Evolutionary conservation across 2,888 invertebrate genomes (phyloP), one percentile per base, ranked within the genome.

Genomic region (Drosophila kambysellisi): DNA sequence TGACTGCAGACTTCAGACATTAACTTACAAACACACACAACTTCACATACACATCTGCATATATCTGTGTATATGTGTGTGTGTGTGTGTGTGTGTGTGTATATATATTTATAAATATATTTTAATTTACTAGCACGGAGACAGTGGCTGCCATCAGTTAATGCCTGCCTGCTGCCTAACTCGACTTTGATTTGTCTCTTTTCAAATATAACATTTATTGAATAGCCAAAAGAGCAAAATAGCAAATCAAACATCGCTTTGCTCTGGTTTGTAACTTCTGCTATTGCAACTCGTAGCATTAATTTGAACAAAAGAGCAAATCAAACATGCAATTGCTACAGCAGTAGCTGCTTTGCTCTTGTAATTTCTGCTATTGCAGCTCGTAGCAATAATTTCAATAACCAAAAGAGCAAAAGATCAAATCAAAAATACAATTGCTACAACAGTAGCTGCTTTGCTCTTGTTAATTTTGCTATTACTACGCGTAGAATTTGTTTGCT

Each of bases 1-100:
- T 83, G 82, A 83, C 82, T 83, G 85, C 82, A 85, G 83, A 82
- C 88, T 85, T 70, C 60, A 76, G 64, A 64, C 64, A 59, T 65
- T 37, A 76, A 71, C 59, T 63, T 32, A 32, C 43, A 57, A 29
- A 37, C 20, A 43, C 53, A 52, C 64, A 52, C 65, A 41, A 46
- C 2, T 20, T 7, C 20, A 43, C 53, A 52, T 52, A 52, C 65
- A 41, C 20, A 1, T 20, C 7, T 46, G 4, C 20, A 46, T 20
- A 46, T 46, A 20, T 46, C 12, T 46, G 20, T 46, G 7, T 46
- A 12, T 39, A 0, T 30, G 30, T 37, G 8, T 20, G 20, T 46
- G 20, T 46, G 7, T 46, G 7, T 39, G 0, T 30, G 30, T 37
- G 8, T 20, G 4, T 30, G n/a, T 60, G 1, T 46, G n/a, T 48